Evolutionary conservation across 1,140 invertebrate genomes (phyloP), one percentile per base, ranked within the genome.

Genomic region (Neodiprion pinetum): DNA sequence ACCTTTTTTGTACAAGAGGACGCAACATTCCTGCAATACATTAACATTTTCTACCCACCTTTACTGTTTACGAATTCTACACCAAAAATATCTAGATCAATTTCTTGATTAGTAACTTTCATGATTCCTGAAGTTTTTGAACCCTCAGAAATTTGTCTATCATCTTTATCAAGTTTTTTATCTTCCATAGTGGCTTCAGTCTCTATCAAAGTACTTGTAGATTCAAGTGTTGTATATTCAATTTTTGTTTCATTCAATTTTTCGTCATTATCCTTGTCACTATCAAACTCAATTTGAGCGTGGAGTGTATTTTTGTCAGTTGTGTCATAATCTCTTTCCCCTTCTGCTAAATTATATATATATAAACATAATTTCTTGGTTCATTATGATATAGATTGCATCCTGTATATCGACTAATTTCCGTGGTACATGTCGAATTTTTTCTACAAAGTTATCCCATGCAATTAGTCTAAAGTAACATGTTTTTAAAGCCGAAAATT

Each of bases 51-150:
- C 14, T 69, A 69, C 40, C 40, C n/a, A 69, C 67, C 67, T 69
- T 21, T 21, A 23, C 7, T 21, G 11, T 12, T 23, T 69, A 69
- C 23, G 17, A 69, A 12, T 69, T 69, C 40, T 47, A 23, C 67
- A 23, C 40, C 40, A 47, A 69, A 69, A 47, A 69, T 47, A 21
- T 69, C 67, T 47, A 47, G 17, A 47, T 69, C 67, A 69, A 69
- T 21, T 47, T 69, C 21, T 23, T 69, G 74, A 48, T 76, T 77
- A 40, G 23, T 71, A 17, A 88, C 82, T 74, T 77, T 84, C 87
- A 88, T 88, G 49, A 88, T 81, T 9, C 78, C 81, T 0, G 86
- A 85, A 1, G 11, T 69, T 84, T 77, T 1, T 77, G 67, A 7
- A 73, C 50, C 1, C 72, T 69, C 68, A 80, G 11, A 77, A 0